A percentile compares a stretch with the other conserved stretches of the same genome.
These are phyloP conservation scores for Notechis scutatus DNA, from an alignment of 2,113 vertebrate species.

Conservation along the genomic window DNA sequence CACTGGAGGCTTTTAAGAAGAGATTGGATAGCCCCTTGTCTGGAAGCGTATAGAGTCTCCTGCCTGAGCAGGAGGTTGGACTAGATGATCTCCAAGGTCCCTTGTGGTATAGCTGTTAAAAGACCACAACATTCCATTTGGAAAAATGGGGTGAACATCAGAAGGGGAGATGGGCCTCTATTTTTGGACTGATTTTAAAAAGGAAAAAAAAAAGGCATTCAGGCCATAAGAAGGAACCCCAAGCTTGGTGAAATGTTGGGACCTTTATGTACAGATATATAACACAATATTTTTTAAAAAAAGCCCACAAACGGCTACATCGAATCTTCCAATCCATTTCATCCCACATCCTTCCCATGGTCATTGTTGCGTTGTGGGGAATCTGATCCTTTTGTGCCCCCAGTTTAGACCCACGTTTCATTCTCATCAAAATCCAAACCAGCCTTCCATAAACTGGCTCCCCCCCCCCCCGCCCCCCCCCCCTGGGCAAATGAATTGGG, in stretches of 20 bases:
- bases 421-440: not conserved
- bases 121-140: not conserved
- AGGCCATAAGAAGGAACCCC: not conserved
- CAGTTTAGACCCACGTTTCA: not conserved
- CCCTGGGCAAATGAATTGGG: not conserved
- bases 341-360: too few relatives aligned
- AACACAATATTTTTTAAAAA: not conserved
- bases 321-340: too few relatives aligned
- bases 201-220: not conserved
- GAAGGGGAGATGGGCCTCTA: not conserved
- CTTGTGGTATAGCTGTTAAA: not conserved
- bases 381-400: not conserved
- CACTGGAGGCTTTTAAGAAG: not conserved
- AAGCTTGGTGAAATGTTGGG: not conserved
- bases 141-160: not conserved
- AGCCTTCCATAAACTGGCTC: not conserved
- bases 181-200: not conserved
- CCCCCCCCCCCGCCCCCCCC: rapidly evolving
- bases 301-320: not conserved
- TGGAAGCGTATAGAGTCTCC: not conserved
- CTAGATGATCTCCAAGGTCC: not conserved
- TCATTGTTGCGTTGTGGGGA: not conserved
- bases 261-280: not conserved
- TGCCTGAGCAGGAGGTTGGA: not conserved
- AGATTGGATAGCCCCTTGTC: not conserved